Conservation (phyloP, 2,888 invertebrate species). For the Diadegma fenestrale region DNA sequence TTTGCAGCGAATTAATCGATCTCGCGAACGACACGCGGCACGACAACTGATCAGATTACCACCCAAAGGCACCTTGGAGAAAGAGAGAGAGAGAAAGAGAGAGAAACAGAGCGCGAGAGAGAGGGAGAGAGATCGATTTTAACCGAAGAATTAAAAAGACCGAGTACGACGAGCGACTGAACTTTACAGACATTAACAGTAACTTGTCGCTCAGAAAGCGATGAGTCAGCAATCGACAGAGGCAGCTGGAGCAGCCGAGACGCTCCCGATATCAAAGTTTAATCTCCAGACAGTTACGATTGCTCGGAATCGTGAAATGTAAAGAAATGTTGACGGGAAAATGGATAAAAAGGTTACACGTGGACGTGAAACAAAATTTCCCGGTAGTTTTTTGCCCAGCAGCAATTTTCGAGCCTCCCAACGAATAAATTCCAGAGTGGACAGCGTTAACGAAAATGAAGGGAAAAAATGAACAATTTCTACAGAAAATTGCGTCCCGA, state of each 20-base stretch:
- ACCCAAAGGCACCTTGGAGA: not conserved
- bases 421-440: not conserved
- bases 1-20: not conserved
- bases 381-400: not conserved
- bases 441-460: not conserved
- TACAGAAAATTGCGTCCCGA: no score
- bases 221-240: not conserved
- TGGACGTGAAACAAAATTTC: not conserved
- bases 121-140: not conserved
- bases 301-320: not conserved
- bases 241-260: not conserved
- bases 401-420: not conserved
- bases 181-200: not conserved
- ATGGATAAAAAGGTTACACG: not conserved
- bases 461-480: no score
- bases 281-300: not conserved
- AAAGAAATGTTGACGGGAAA: not conserved
- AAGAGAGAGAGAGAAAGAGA: not conserved
- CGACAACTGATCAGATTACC: not conserved
- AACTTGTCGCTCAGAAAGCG: not conserved
- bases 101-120: not conserved
- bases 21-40: not conserved
- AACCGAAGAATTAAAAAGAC: not conserved
- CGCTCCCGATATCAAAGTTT: not conserved
- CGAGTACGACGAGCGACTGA: not conserved